These are phyloP conservation scores for Drosophila acutilabella DNA, from an alignment of 2,888 invertebrate species.

Conservation along the genomic window DNA sequence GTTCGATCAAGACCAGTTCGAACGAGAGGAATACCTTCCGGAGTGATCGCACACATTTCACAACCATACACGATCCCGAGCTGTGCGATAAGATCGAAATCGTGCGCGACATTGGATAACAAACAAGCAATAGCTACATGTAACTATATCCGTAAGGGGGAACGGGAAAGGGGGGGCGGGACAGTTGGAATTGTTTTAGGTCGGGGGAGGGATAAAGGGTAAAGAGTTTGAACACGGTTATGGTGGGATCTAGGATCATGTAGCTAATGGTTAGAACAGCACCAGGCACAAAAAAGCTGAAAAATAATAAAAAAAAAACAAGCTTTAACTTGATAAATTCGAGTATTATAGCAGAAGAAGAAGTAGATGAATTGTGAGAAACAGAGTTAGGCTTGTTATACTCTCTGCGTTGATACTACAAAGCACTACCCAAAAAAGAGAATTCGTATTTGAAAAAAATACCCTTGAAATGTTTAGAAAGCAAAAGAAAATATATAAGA, in stretches of 20 bases:
- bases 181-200: conserved; percentile 33
- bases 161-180: conserved; percentile 34
- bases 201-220: conserved; percentile 51
- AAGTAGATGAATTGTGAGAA: background rate
- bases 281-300: conserved; percentile 19
- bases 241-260: conserved; percentile 28
- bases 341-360: conserved; percentile 7
- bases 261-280: conserved; percentile 42
- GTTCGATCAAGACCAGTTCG: conserved; percentile 86
- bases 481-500: conserved; percentile 4
- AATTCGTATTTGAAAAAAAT: background rate
- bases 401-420: background rate
- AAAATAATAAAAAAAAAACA: conserved; percentile 5
- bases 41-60: conserved; percentile 91
- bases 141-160: conserved; percentile 81
- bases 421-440: background rate
- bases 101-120: conserved; percentile 85
- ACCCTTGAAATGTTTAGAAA: background rate
- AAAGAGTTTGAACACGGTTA: conserved; percentile 26
- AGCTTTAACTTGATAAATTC: conserved; percentile 53
- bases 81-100: conserved; percentile 85
- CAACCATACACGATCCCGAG: conserved; percentile 89
- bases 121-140: conserved; percentile 84
- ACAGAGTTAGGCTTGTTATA: conserved; percentile 8
- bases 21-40: conserved; percentile 91